Base-by-base conservation (phyloP, 2,888 invertebrate genomes). In the Andrena fulva region DNA sequence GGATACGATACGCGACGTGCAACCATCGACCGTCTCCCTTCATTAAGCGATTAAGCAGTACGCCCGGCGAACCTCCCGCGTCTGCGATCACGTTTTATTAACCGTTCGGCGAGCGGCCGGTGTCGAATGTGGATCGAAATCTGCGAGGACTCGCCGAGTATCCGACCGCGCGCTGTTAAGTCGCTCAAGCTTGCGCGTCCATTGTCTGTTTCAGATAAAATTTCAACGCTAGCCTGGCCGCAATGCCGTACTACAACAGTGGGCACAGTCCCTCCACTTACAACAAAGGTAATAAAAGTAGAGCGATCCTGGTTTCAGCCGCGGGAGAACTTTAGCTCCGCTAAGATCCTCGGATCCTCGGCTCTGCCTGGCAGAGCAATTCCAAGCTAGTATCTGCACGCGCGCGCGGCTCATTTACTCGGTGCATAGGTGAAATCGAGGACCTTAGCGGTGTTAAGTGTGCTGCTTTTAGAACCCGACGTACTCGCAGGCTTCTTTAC, bases 201-300 rank as follows among this genome's bases (percentile, higher is more conserved):
- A 4, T 84, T 62, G 68, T 84, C 12, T 82, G 84, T 91, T 91
- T 70, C 89, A 92, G 92, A 82, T 89, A 75, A 77, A 66, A 62
- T 50, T 16, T 42, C 10, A 60, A 75, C 48, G 60, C 16, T 12
- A 48, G 27, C 59, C n/a, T 52, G 69, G 69, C 59, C 80, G 89
- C 77, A 50, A 93, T 94, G 93, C 92, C 93, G 82, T 93, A 93
- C 87, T 93, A 93, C 83, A 93, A 91, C 87, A 91, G 91, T 88
- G 89, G 92, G 52, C 93, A 93, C 82, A 91, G 90, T 70, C 89
- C 93, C 63, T 91, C 92, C 59, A 82, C 90, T 33, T 93, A 93
- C 71, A 90, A 90, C 80, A 93, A 93, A 91, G 93, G 93, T 93
- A 85, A 88, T 50, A 56, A 24, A 8, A 56, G 24, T 24, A 24